Base-by-base conservation (phyloP, 2,888 invertebrate species). In the Stenichneumon culpator region DNA sequence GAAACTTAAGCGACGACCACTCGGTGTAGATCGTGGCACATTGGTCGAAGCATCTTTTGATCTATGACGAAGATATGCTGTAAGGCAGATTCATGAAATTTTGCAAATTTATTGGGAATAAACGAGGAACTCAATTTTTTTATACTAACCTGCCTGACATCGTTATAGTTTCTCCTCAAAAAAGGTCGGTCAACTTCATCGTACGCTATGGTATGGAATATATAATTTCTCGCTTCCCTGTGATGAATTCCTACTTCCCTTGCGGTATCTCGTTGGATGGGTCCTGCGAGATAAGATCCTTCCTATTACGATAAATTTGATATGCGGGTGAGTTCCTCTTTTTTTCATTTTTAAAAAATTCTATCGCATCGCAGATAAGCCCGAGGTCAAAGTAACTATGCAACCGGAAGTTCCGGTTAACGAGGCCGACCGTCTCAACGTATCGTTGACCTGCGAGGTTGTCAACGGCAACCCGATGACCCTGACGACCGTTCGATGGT, bases 401-500 rank as follows among this genome's bases (percentile, higher is more conserved):
- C 96, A 96, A 88, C 97, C 97, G 2, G 95, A 96, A 5, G 96
- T 96, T 28, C 97, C 97, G 0, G 96, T 98, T 63, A 96, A 97
- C 91, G 98, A 98, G 92, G 96, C 96, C 50, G 97, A 97, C 85
- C 96, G 96, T 89, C 95, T 96, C 79, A 98, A 98, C 94, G 97
- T 98, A 78, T 97, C 97, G 1, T 94, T 98, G 57, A 96, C 96
- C 75, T 98, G 98, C 92, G 96, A 97, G 87, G 97, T 98, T 75
- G 95, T 96, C 25, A 95, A 96, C 16, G 98, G 98, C 2, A 98
- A 98, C 94, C 98, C 98, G 0, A 94, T 95, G 0, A 94, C 95
- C 79, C 94, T 97, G 90, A 96, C 95, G 89, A 96, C 97, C 89
- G 98, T 98, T 86, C 96, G 97, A 88, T 98, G 98, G 98, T 98